phyloP scores from a whole-genome alignment of 2,113 vertebrate species.

The Noctilio leporinus region DNA sequence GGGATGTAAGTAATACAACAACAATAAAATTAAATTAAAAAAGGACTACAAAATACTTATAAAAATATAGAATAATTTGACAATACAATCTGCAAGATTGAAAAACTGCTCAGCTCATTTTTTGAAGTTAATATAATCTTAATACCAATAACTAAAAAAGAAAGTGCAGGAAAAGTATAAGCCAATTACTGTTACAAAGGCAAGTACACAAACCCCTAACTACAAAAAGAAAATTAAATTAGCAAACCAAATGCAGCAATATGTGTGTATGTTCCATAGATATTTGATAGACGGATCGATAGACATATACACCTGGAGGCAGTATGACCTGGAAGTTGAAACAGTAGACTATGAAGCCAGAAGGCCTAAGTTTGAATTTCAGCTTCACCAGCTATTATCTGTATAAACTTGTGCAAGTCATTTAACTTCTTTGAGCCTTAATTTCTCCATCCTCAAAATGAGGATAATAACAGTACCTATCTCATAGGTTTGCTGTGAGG shows the following conservation, averaged over 20 bases:
- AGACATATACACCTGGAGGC: neutral
- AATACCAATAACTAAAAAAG: neutral
- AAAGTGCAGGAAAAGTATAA: neutral
- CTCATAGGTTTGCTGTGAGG: neutral
- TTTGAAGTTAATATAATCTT: neutral
- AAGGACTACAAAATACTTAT: neutral
- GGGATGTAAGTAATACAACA: too few relatives aligned
- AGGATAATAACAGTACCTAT: neutral
- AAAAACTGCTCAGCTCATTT: neutral
- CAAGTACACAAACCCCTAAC: neutral
- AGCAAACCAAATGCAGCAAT: neutral
- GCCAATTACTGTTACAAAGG: neutral
- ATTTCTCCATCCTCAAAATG: neutral
- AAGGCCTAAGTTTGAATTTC: neutral
- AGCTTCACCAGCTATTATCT: neutral
- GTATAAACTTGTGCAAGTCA: neutral
- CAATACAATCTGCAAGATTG: neutral
- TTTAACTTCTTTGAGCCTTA: neutral
- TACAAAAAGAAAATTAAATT: slow-evolving; percentile 16
- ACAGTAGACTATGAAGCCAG: neutral
- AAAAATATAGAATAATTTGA: neutral
- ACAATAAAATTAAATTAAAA: too few relatives aligned
- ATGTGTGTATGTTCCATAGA: neutral
- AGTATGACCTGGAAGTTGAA: neutral
- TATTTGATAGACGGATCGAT: neutral